phyloP scores from a whole-genome alignment of 2,888 invertebrate species.

The Drosophila nr. perissopoda region DNA sequence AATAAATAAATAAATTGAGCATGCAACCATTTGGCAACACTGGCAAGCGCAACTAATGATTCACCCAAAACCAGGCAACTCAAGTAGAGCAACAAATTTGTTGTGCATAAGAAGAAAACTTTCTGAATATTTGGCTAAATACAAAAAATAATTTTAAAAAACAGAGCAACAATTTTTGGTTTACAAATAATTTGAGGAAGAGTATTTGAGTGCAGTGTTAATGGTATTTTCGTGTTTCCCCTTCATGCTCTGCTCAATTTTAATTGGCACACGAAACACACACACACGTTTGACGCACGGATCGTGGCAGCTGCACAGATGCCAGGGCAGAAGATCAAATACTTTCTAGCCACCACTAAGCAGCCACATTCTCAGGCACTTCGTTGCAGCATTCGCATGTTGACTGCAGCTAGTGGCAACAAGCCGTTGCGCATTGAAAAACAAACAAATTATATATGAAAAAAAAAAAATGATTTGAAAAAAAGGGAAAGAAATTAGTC shows the following conservation, averaged over 20 bases:
- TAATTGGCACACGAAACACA: conserved; percentile 41
- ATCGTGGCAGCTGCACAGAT: conserved; percentile 32
- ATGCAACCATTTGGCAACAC: conserved; percentile 52
- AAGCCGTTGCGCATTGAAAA: neutral
- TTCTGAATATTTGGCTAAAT: neutral
- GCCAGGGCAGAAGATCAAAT: neutral
- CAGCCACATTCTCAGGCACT: conserved; percentile 7
- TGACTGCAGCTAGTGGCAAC: conserved; percentile 28
- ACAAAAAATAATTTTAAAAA: no score
- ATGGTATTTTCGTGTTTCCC: neutral
- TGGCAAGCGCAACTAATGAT: conserved; percentile 22
- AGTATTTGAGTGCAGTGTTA: neutral
- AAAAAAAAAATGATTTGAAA: neutral
- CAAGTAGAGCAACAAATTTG: neutral
- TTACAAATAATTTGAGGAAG: neutral
- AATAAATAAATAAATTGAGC: conserved; percentile 61
- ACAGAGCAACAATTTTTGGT: neutral
- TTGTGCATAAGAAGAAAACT: neutral
- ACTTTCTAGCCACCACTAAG: conserved; percentile 17
- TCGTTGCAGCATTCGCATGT: conserved; percentile 9
- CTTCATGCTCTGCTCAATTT: conserved; percentile 29
- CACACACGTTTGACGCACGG: conserved; percentile 26
- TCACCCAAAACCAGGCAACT: conserved; percentile 11
- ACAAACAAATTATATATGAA: neutral
- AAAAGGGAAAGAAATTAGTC: neutral